Conservation (phyloP, 2,113 vertebrate species). For the Carassius carassius region DNA sequence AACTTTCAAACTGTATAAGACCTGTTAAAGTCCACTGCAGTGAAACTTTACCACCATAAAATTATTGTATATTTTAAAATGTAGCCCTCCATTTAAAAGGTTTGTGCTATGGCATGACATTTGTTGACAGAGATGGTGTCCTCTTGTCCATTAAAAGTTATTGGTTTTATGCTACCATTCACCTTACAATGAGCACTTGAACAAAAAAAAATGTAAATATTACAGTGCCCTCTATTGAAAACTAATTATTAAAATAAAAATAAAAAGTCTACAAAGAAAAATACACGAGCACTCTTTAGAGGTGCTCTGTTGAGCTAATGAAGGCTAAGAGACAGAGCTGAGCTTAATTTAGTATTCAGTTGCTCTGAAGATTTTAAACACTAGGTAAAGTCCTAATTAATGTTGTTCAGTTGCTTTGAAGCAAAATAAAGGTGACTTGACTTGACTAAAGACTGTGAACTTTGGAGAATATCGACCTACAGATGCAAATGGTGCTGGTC, state of each 20-base stretch:
- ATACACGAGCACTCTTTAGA: background rate
- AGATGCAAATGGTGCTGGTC: too few relatives aligned
- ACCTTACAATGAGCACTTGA: constrained; percentile 6
- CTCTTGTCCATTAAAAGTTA: constrained; percentile 19
- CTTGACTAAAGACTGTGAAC: too few relatives aligned
- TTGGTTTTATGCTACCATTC: constrained; percentile 40
- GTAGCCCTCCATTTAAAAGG: background rate
- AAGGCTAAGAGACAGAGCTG: background rate
- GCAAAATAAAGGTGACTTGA: too few relatives aligned
- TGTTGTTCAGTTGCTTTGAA: too few relatives aligned
- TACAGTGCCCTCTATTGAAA: constrained; percentile 20
- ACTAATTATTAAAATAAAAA: constrained; percentile 33
- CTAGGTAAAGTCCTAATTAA: too few relatives aligned
- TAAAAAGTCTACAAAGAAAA: too few relatives aligned
- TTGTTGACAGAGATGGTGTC: background rate
- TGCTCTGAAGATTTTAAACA: background rate
- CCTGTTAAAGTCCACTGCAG: background rate
- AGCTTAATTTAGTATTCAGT: background rate
- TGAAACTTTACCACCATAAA: background rate
- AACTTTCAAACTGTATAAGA: background rate
- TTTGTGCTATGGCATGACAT: background rate
- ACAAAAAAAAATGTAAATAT: constrained; percentile 37
- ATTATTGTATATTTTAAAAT: background rate
- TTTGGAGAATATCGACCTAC: too few relatives aligned
- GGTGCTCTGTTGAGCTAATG: background rate